phyloP scores from a whole-genome alignment of 1,140 invertebrate species.

The Camponotus vicinus region DNA sequence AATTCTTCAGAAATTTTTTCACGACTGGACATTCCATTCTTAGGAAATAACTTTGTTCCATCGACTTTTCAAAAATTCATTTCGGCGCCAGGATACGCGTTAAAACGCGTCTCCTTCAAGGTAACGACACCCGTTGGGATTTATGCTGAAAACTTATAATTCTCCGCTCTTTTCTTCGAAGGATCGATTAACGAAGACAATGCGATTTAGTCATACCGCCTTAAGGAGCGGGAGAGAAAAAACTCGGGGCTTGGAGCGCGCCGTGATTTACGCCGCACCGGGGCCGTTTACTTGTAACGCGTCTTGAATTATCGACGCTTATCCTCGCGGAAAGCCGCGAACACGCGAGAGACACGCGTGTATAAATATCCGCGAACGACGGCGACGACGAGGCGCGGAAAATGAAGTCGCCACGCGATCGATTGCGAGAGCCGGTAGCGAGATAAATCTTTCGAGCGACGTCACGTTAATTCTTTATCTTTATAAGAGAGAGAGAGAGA shows the following conservation, averaged over 20 bases:
- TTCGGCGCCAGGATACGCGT: background rate
- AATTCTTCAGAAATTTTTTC: too few species aligned
- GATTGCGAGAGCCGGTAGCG: background rate
- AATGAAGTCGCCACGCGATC: constrained; percentile 71
- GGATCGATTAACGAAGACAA: constrained; percentile 57
- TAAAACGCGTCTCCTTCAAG: background rate
- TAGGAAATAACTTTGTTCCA: background rate
- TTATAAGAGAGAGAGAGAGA: constrained; percentile 27
- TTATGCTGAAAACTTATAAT: constrained; percentile 24
- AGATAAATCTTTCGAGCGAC: constrained; percentile 32
- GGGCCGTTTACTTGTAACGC: constrained; percentile 82
- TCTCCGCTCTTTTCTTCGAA: constrained; percentile 32
- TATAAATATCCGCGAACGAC: constrained; percentile 57
- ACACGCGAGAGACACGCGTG: constrained; percentile 32
- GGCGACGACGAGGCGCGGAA: constrained; percentile 74
- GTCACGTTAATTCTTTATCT: constrained; percentile 53
- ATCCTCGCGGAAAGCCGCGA: constrained; percentile 75
- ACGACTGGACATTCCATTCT: too few species aligned
- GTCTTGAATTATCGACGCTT: constrained; percentile 82
- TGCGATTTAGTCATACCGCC: constrained; percentile 44
- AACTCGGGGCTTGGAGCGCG: constrained; percentile 63
- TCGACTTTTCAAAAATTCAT: background rate
- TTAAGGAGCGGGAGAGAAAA: constrained; percentile 31
- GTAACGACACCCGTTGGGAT: background rate
- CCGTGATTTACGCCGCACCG: constrained; percentile 81